Evolutionary conservation across 2,888 invertebrate species (phyloP).

Genomic region (Synanthedon tipuliformis): DNA sequence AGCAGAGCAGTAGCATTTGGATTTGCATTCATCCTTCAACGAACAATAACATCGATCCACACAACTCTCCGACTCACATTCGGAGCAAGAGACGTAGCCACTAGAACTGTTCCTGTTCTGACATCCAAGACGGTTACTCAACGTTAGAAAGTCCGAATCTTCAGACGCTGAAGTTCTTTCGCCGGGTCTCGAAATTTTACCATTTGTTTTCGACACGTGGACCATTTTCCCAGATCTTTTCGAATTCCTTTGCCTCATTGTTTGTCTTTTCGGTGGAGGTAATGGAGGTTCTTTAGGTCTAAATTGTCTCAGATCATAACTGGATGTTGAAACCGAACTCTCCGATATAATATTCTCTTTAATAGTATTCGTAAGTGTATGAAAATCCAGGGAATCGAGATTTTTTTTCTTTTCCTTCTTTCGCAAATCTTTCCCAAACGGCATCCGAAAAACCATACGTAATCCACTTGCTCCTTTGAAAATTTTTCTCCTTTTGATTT

Average conservation of each 20-base stretch:
- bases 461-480: conserved; percentile 72
- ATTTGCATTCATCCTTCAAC: conserved; percentile 67
- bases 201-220: conserved; percentile 50
- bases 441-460: conserved; percentile 74
- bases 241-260: conserved; percentile 45
- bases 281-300: conserved; percentile 65
- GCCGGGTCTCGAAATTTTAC: conserved; percentile 62
- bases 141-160: conserved; percentile 70
- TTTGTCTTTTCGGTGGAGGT: conserved; percentile 52
- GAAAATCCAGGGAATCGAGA: conserved; percentile 27
- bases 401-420: conserved; percentile 39
- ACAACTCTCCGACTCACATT: conserved; percentile 89
- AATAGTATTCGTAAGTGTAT: conserved; percentile 15
- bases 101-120: conserved; percentile 75
- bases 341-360: conserved; percentile 57
- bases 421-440: conserved; percentile 57
- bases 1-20: conserved; percentile 75
- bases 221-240: conserved; percentile 52
- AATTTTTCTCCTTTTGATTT: conserved; percentile 71
- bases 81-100: conserved; percentile 87
- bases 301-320: conserved; percentile 73
- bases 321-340: conserved; percentile 73
- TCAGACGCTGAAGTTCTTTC: conserved; percentile 73
- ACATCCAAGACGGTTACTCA: conserved; percentile 71
- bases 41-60: conserved; percentile 91